Conservation (phyloP, 2,113 vertebrate species). For the Acrocephalus arundinaceus region DNA sequence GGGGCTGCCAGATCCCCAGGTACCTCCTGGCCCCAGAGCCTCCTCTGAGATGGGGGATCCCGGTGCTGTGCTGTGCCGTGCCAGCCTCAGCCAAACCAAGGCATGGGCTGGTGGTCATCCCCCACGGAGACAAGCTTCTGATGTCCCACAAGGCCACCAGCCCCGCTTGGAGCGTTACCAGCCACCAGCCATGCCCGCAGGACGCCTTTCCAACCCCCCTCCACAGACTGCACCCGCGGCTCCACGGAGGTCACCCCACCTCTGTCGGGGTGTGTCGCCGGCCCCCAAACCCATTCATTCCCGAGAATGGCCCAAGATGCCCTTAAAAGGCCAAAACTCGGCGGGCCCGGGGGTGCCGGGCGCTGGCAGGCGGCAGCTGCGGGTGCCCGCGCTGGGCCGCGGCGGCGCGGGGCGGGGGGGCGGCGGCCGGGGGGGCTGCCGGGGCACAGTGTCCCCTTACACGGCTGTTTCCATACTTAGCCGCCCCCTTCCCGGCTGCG, state of each 20-base stretch:
- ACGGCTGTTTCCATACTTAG: slow-evolving; percentile 82
- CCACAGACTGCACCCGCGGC: rapidly evolving
- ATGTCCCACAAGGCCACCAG: background rate
- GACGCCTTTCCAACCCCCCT: rapidly evolving
- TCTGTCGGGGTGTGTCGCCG: rapidly evolving
- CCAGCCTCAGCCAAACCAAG: background rate
- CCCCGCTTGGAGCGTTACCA: background rate
- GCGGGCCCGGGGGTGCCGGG: slow-evolving; percentile 25
- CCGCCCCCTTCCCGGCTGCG: slow-evolving; percentile 61
- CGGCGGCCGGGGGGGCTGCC: background rate
- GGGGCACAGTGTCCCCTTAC: slow-evolving; percentile 75
- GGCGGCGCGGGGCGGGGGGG: background rate
- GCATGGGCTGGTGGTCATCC: background rate
- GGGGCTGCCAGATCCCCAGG: background rate
- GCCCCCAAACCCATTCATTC: background rate
- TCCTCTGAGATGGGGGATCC: background rate
- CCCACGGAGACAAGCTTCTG: background rate
- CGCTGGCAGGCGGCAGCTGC: slow-evolving; percentile 71
- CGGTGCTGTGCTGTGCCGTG: rapidly evolving
- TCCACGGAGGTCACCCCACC: rapidly evolving
- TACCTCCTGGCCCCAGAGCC: rapidly evolving
- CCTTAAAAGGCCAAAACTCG: slow-evolving; percentile 78
- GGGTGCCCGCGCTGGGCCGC: slow-evolving; percentile 20
- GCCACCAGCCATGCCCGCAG: rapidly evolving
- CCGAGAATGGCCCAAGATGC: slow-evolving; percentile 58